phyloP scores from a whole-genome alignment of 2,797 vertebrate genomes.

The Margarornis squamiger region DNA sequence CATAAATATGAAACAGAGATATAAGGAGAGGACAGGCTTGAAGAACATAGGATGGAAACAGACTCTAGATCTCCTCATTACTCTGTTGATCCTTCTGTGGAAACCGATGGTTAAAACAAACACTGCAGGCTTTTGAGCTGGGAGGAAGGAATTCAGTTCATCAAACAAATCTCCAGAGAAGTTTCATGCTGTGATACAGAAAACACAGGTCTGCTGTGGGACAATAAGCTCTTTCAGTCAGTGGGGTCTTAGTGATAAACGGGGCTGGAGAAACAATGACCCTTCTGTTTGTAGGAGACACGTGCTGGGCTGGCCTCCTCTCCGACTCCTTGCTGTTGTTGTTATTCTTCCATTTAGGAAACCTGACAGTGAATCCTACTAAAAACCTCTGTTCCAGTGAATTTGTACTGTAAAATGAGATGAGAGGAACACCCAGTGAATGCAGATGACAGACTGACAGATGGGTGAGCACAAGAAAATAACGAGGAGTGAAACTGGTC shows the following conservation, averaged over 20 bases:
- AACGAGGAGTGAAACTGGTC: neutral
- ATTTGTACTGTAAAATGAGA: neutral
- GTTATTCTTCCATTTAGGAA: neutral
- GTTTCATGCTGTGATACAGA: neutral
- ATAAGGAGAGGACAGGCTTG: neutral
- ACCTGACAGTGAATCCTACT: neutral
- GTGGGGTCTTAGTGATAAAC: neutral
- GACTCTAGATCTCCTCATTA: neutral
- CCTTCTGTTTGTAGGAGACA: neutral
- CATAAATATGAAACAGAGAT: neutral
- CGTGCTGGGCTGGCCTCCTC: neutral
- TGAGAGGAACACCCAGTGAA: neutral
- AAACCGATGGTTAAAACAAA: neutral
- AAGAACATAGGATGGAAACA: neutral
- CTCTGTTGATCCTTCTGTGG: neutral
- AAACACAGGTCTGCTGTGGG: neutral
- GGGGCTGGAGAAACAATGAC: neutral
- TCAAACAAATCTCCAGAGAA: conserved; percentile 18
- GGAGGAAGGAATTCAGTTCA: neutral
- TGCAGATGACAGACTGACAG: conserved; percentile 3
- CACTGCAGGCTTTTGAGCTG: neutral
- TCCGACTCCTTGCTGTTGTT: neutral
- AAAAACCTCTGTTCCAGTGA: neutral
- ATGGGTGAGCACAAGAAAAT: conserved; percentile 26
- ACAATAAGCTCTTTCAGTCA: conserved; percentile 14